A percentile compares a stretch with the other conserved stretches of the same genome.
phyloP scores from a whole-genome alignment of 2,888 invertebrate species.

The Diaprepes abbreviatus region DNA sequence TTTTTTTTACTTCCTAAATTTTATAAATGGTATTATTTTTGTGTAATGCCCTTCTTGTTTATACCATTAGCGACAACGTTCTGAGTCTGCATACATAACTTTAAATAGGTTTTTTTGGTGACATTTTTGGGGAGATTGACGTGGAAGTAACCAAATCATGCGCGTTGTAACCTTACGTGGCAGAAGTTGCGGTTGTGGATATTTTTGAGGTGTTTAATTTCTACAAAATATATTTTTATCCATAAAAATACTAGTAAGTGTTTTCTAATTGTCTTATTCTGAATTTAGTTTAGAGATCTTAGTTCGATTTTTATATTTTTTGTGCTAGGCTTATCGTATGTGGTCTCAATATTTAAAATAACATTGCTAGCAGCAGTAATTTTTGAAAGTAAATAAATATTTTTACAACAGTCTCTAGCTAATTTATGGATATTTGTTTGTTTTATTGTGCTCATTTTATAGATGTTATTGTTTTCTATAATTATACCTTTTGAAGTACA shows the following conservation, averaged over 20 bases:
- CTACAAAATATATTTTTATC: conserved; percentile 6
- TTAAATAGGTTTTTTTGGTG: not conserved
- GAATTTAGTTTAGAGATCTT: not conserved
- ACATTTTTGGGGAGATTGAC: conserved; percentile 62
- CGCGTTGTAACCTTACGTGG: conserved; percentile 74
- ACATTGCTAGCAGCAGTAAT: not conserved
- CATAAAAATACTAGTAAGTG: conserved; percentile 16
- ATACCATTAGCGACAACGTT: not conserved
- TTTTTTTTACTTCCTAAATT: too few species aligned
- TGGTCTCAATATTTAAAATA: not conserved
- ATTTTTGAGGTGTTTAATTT: conserved; percentile 54
- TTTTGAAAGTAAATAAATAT: conserved; percentile 4
- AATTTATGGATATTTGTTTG: not conserved
- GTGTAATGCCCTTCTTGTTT: not conserved
- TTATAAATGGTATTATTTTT: not conserved
- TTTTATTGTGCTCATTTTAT: not conserved
- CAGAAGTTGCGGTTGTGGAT: conserved; percentile 64
- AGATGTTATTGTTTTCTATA: not conserved
- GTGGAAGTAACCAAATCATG: conserved; percentile 70
- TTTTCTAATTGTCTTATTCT: conserved; percentile 9
- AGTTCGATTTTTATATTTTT: not conserved
- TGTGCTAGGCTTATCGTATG: not conserved
- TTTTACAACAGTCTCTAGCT: too few species aligned
- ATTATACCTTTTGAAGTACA: not conserved
- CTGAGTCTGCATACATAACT: not conserved